Evolutionary conservation across 2,888 invertebrate genomes (phyloP), one percentile per base, ranked within the genome.

Genomic region (Priocnemis perturbator): DNA sequence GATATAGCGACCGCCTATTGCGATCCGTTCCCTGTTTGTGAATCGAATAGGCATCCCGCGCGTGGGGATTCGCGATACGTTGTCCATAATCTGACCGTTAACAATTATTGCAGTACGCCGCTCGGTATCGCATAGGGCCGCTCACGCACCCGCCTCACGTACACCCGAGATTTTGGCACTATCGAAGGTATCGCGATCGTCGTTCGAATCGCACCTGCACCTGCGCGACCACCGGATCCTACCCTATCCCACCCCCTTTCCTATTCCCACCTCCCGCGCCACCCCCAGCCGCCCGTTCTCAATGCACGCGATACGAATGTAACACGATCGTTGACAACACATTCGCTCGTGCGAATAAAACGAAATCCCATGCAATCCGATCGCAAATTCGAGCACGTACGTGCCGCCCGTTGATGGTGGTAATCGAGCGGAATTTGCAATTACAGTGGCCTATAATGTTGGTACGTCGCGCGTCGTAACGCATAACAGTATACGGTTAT

Each of bases 341-440:
- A n/a, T 23, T 55, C 20, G 60, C 59, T 60, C 60, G 57, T 30
- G 21, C 67, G 73, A 77, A 79, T 79, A 79, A 79, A 79, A 79
- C 66, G 77, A 73, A 79, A 79, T 73, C 73, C 73, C 69, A 58
- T 20, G 58, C 69, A 65, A 79, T 73, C 69, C 79, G 73, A 79
- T 79, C 77, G 77, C 73, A 71, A 77, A 79, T 79, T 79, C 77
- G 58, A 53, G 67, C 79, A 79, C 79, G 79, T 76, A 73, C 62
- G 60, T 69, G 56, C 52, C 50, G n/a, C 37, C 50, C 72, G 66
- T 67, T 71, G 72, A 74, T 72, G 78, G 64, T 60, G 74, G 79
- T 79, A 79, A 79, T 79, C 79, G 79, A 71, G 69, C 65, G 73
- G 77, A 79, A 79, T 79, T 79, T 75, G 79, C 79, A 79, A 79